These are phyloP conservation scores for Etheostoma spectabile DNA, from an alignment of 2,113 vertebrate genomes.

Conservation along the genomic window DNA sequence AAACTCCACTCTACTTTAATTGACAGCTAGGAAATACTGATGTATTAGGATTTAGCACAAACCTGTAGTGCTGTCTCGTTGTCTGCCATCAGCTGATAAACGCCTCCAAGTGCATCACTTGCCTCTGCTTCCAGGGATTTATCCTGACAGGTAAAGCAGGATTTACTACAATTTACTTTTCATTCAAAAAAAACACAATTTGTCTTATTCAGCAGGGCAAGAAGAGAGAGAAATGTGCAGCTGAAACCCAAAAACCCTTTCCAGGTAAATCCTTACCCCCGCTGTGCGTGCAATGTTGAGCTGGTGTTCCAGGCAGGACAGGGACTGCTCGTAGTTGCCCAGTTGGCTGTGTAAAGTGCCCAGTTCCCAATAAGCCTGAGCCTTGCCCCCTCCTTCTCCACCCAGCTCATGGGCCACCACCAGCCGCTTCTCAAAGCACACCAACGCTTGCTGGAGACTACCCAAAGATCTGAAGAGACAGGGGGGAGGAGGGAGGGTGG, in stretches of 20 bases:
- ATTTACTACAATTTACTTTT: slow-evolving; percentile 3
- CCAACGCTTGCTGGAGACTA: slow-evolving; percentile 94
- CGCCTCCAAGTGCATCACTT: slow-evolving; percentile 89
- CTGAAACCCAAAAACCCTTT: not conserved
- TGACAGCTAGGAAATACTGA: not conserved
- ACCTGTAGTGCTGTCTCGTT: slow-evolving; percentile 92
- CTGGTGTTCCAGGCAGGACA: slow-evolving; percentile 96
- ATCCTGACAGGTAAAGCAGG: slow-evolving; percentile 83
- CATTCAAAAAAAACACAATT: not conserved
- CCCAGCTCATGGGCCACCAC: slow-evolving; percentile 96
- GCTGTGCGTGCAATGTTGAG: slow-evolving; percentile 88
- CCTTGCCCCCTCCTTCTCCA: slow-evolving; percentile 92
- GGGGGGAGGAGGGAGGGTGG: no score
- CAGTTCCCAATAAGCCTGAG: slow-evolving; percentile 96
- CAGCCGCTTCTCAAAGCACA: slow-evolving; percentile 97
- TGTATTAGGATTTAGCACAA: not conserved
- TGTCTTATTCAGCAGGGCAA: not conserved
- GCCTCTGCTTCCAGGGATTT: slow-evolving; percentile 92
- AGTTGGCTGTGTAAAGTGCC: slow-evolving; percentile 95
- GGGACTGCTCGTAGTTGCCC: slow-evolving; percentile 95
- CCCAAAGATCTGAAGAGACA: slow-evolving; percentile 91
- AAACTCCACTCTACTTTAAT: not conserved
- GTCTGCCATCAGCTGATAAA: slow-evolving; percentile 97
- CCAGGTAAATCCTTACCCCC: slow-evolving; percentile 55
- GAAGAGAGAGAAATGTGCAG: not conserved